A percentile compares a stretch with the other conserved stretches of the same genome.
Evolutionary conservation across 2,888 invertebrate species (phyloP).

Genomic region (Peribatodes rhomboidaria): DNA sequence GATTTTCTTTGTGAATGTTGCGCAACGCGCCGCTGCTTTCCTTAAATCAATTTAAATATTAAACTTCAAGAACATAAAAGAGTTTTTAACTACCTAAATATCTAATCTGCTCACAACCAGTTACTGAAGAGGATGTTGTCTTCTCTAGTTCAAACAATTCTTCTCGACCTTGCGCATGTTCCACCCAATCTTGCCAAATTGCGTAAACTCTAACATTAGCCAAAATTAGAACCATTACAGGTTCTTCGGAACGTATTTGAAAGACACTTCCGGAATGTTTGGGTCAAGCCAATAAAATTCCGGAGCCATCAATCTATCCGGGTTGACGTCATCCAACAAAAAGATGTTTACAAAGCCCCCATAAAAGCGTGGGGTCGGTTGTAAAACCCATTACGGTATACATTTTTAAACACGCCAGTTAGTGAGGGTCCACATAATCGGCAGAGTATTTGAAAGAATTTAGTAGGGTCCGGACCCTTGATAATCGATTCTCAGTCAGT

Average conservation of each 20-base stretch:
- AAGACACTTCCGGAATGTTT: constrained; percentile 5
- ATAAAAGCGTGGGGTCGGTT: constrained; percentile 36
- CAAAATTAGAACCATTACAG: not conserved
- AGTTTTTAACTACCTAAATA: too few species aligned
- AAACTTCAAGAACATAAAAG: too few species aligned
- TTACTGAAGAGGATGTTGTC: too few species aligned
- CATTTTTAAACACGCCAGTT: constrained; percentile 49
- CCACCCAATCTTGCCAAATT: not conserved
- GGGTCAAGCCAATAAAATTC: constrained; percentile 31
- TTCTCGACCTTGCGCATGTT: too few species aligned
- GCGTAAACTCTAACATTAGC: not conserved
- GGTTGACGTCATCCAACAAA: constrained; percentile 32
- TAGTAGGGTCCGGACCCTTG: constrained; percentile 47
- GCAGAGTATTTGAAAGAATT: constrained; percentile 48
- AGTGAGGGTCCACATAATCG: constrained; percentile 43
- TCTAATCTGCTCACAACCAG: too few species aligned
- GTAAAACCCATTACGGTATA: constrained; percentile 42
- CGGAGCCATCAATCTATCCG: constrained; percentile 14
- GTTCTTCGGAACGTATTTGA: not conserved
- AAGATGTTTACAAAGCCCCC: constrained; percentile 30
- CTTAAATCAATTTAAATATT: too few species aligned
- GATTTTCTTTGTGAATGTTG: too few species aligned
- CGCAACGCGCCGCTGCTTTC: too few species aligned
- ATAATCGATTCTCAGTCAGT: constrained; percentile 53
- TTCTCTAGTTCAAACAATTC: too few species aligned